These are phyloP conservation scores for Sapayoa aenigma DNA, from an alignment of 2,113 vertebrate species.

Conservation along the genomic window DNA sequence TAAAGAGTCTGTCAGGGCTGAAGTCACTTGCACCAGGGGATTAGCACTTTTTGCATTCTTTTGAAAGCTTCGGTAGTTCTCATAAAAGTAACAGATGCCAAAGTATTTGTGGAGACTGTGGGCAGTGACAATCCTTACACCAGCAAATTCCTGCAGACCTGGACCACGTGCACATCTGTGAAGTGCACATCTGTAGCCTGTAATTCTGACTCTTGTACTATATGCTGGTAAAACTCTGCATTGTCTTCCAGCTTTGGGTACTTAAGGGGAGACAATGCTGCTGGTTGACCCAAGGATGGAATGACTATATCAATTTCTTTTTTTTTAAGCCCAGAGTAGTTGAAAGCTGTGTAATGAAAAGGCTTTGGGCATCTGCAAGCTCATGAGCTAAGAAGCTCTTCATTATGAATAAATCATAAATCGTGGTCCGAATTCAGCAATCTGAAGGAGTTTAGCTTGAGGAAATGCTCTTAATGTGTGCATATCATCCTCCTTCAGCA, in stretches of 20 bases:
- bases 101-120: neutral
- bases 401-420: conserved; percentile 22
- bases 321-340: neutral
- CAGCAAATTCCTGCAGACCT: neutral
- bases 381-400: neutral
- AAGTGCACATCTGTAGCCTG: neutral
- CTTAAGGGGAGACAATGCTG: neutral
- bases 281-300: neutral
- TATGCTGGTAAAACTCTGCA: neutral
- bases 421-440: neutral
- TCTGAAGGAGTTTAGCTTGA: neutral
- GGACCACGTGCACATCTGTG: neutral
- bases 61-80: conserved; percentile 9
- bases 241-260: neutral
- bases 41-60: conserved; percentile 13
- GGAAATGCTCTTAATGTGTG: neutral
- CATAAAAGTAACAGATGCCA: neutral
- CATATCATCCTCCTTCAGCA: neutral
- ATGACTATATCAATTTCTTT: neutral
- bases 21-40: neutral
- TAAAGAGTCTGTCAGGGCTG: conserved; percentile 21
- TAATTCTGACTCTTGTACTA: neutral
- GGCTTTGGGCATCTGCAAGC: neutral
- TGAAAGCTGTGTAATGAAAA: neutral
- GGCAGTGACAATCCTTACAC: neutral